Conservation (phyloP, 2,113 vertebrate genomes). For the Pterophyllum scalare region DNA sequence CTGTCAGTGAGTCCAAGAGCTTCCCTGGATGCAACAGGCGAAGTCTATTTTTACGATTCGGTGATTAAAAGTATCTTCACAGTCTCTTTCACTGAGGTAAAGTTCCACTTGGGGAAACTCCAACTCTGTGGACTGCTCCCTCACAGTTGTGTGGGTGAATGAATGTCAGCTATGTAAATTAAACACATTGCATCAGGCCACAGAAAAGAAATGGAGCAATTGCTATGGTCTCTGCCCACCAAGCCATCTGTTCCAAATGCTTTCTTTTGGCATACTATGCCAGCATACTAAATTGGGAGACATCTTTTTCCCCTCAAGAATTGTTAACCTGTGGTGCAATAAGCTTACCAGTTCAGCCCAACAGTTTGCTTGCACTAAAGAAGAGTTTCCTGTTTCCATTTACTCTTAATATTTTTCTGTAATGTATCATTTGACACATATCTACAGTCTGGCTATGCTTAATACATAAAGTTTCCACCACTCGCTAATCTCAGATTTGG, state of each 20-base stretch:
- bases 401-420: not conserved
- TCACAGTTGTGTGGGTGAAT: constrained; percentile 7
- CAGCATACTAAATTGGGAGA: constrained; percentile 24
- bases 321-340: constrained; percentile 44
- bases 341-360: constrained; percentile 2
- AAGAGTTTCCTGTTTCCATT: not conserved
- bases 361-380: not conserved
- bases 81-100: not conserved
- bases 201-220: constrained; percentile 23
- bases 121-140: not conserved
- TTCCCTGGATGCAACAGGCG: not conserved
- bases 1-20: not conserved
- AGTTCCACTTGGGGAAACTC: constrained; percentile 13
- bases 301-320: not conserved
- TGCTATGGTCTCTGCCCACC: constrained; percentile 28
- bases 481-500: constrained; percentile 4
- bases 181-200: constrained; percentile 39
- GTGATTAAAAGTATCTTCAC: constrained; percentile 12
- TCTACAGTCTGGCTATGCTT: not conserved
- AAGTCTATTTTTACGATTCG: not conserved
- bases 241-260: constrained; percentile 58
- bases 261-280: constrained; percentile 24
- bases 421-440: not conserved
- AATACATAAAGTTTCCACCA: not conserved
- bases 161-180: constrained; percentile 36